Conservation (phyloP, 2,888 invertebrate species). For the Xylota segnis region DNA sequence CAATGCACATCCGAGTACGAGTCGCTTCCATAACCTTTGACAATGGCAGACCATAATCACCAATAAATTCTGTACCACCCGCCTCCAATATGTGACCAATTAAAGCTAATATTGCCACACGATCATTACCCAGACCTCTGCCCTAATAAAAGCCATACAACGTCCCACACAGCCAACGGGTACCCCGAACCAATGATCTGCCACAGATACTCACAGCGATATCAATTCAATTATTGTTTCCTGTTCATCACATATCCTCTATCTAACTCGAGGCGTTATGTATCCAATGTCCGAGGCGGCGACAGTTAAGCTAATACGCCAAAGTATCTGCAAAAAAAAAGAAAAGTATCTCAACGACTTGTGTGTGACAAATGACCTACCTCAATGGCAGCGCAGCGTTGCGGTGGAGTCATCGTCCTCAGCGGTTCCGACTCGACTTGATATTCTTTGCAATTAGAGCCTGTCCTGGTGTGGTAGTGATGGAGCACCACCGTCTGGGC, state of each 20-base stretch:
- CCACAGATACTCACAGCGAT: constrained; percentile 61
- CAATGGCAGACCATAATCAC: constrained; percentile 62
- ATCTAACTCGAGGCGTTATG: constrained; percentile 16
- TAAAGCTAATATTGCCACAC: constrained; percentile 65
- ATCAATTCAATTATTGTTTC: constrained; percentile 74
- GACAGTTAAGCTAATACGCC: constrained; percentile 56
- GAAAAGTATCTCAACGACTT: constrained; percentile 36
- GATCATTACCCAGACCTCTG: constrained; percentile 62
- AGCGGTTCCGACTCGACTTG: constrained; percentile 7
- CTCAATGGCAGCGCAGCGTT: constrained; percentile 41
- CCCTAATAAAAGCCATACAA: constrained; percentile 36
- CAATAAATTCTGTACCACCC: constrained; percentile 49
- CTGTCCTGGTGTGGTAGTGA: constrained; percentile 24
- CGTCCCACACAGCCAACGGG: constrained; percentile 52
- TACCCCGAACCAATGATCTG: constrained; percentile 52
- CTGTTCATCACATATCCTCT: constrained; percentile 68
- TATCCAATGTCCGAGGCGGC: constrained; percentile 34
- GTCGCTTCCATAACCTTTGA: constrained; percentile 64
- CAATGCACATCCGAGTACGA: constrained; percentile 18
- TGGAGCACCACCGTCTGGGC: constrained; percentile 27
- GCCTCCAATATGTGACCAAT: constrained; percentile 55
- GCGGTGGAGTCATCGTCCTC: constrained; percentile 36
- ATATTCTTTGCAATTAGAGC: constrained; percentile 72
- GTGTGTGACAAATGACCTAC: constrained; percentile 74
- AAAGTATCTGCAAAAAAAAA: constrained; percentile 10